These are phyloP conservation scores for Amblyraja radiata DNA, from an alignment of 2,797 vertebrate genomes.

Conservation along the genomic window DNA sequence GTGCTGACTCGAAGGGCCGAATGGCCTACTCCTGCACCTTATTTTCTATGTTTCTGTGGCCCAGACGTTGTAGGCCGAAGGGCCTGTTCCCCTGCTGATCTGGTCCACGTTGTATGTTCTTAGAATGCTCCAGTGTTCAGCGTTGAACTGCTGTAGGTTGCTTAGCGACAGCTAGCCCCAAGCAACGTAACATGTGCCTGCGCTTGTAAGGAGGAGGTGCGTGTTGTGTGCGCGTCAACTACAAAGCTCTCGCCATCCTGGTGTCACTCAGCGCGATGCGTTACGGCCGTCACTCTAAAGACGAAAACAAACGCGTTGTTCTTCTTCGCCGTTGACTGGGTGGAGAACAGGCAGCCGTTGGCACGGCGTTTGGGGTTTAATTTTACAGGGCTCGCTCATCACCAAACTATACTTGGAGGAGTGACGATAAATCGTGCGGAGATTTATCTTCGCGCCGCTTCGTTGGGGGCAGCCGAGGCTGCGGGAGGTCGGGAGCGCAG, in stretches of 20 bases:
- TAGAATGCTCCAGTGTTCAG: neutral
- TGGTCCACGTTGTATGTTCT: too few relatives aligned
- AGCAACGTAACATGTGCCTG: neutral
- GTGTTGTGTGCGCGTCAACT: neutral
- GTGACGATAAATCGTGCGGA: constrained; percentile 26
- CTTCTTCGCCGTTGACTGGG: neutral
- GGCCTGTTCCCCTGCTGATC: too few relatives aligned
- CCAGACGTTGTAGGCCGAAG: neutral
- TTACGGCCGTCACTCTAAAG: neutral
- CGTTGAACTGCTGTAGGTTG: neutral
- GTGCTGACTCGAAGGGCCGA: too few relatives aligned
- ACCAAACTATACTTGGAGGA: constrained; percentile 23
- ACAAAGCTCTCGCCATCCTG: neutral
- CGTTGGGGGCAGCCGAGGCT: constrained; percentile 13
- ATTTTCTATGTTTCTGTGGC: too few relatives aligned
- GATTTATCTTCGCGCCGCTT: neutral
- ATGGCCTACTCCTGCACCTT: too few relatives aligned
- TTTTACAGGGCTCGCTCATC: neutral
- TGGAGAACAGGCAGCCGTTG: neutral
- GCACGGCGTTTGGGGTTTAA: neutral
- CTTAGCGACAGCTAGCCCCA: neutral
- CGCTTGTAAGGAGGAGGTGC: neutral
- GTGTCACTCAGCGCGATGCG: neutral
- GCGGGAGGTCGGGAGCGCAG: too few relatives aligned
- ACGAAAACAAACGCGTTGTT: neutral